Evolutionary conservation across 2,888 invertebrate species (phyloP), one percentile per base, ranked within the genome.

Genomic region (Lepidocyrtinus sp.): DNA sequence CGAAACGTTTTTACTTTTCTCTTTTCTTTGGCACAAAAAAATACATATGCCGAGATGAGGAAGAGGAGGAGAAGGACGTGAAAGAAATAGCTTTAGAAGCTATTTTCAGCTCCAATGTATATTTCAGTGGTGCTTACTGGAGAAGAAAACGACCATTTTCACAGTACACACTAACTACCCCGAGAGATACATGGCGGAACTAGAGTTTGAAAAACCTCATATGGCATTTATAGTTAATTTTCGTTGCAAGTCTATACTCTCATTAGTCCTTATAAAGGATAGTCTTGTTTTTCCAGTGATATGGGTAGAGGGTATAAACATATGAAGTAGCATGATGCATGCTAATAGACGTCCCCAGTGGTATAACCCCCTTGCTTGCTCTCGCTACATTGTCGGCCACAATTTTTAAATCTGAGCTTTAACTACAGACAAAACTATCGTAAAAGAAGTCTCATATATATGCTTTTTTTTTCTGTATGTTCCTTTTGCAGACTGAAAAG

Each of bases 401-500:
- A 27, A 19, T 55, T 55, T 55, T 55, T n/a, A 55, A 55, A 55
- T 55, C 55, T 55, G 15, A 55, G 55, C 55, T 55, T 55, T 55
- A 55, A 55, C 55, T 55, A 55, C n/a, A 55, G 55, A 55, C 55
- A 55, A 55, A 55, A 55, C 55, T 55, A n/a, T 55, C 17, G 55
- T 55, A n/a, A n/a, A 55, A n/a, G 17, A n/a, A 55, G 55, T 22
- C 21, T 67, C 46, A 67, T 45, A 9, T 62, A 62, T 62, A 21
- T 36, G 7, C 59, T 65, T 22, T 9, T 65, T 73, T 63, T 64
- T 50, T 61, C n/a, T 75, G 64, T 55, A 27, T 67, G 19, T 64
- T 73, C 26, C 63, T 45, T 64, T 68, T 64, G 55, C 19, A 74
- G 74, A 62, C 59, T 61, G 62, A 75, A n/a, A n/a, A 75, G 45